phyloP scores from a whole-genome alignment of 2,113 vertebrate genomes.

The Phylloscopus trochilus region DNA sequence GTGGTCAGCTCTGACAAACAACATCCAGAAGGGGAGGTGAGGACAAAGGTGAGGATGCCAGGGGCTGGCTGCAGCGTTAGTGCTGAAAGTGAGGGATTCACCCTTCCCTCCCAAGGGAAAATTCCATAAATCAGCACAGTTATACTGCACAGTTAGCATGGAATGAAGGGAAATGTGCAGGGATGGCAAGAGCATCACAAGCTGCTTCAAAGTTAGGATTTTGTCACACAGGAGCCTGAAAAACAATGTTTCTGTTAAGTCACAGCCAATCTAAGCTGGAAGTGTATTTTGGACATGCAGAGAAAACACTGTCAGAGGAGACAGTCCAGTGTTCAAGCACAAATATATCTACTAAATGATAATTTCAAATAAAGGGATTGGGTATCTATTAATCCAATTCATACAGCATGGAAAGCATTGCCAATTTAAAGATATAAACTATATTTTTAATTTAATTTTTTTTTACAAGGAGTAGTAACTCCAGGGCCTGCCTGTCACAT shows the following conservation, averaged over 20 bases:
- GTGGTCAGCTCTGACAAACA: not conserved
- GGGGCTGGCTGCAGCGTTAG: not conserved
- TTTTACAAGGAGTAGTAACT: not conserved
- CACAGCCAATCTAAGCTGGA: not conserved
- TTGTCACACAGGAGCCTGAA: not conserved
- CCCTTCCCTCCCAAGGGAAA: not conserved
- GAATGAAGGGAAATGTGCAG: accelerated
- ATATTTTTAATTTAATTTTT: not conserved
- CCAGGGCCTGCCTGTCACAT: not conserved
- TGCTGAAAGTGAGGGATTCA: not conserved
- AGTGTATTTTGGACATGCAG: not conserved
- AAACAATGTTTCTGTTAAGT: not conserved
- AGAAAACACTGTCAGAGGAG: not conserved
- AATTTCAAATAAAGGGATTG: not conserved
- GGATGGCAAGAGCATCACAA: not conserved
- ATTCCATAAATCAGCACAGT: not conserved
- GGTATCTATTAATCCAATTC: not conserved
- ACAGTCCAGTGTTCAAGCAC: not conserved
- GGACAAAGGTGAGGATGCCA: not conserved
- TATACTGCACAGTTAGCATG: not conserved
- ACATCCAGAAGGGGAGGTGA: not conserved
- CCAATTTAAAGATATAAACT: not conserved
- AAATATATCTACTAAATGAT: not conserved
- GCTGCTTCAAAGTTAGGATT: not conserved
- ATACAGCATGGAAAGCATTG: not conserved